These are phyloP conservation scores for Aramus guarauna DNA, from an alignment of 2,113 vertebrate genomes.

Conservation along the genomic window DNA sequence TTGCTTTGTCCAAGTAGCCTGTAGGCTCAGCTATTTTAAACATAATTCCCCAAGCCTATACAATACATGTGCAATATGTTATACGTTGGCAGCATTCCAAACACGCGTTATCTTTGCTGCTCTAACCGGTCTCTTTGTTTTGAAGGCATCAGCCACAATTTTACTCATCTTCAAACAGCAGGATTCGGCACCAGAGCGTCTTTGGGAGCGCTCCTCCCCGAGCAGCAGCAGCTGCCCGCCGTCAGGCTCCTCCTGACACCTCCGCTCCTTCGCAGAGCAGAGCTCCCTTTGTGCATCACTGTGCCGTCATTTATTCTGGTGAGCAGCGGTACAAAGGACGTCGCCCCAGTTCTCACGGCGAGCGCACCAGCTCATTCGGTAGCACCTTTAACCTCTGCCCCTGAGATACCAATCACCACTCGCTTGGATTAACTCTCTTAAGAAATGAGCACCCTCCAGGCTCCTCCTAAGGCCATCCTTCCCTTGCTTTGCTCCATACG, in stretches of 20 bases:
- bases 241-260: neutral
- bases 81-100: neutral
- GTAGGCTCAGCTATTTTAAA: neutral
- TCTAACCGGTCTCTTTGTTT: neutral
- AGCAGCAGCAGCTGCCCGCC: neutral
- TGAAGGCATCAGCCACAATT: neutral
- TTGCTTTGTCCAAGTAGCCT: neutral
- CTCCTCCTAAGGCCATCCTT: neutral
- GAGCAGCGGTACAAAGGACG: neutral
- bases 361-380: accelerated
- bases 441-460: neutral
- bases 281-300: neutral
- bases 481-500: accelerated
- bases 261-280: accelerated
- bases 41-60: neutral
- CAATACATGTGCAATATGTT: neutral
- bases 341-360: accelerated
- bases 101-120: neutral
- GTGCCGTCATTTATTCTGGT: neutral
- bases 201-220: accelerated
- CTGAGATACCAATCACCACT: neutral
- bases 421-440: accelerated
- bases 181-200: neutral
- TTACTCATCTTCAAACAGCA: neutral
- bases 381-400: neutral